phyloP scores from a whole-genome alignment of 2,113 vertebrate genomes.

The Lepidothrix coronata region DNA sequence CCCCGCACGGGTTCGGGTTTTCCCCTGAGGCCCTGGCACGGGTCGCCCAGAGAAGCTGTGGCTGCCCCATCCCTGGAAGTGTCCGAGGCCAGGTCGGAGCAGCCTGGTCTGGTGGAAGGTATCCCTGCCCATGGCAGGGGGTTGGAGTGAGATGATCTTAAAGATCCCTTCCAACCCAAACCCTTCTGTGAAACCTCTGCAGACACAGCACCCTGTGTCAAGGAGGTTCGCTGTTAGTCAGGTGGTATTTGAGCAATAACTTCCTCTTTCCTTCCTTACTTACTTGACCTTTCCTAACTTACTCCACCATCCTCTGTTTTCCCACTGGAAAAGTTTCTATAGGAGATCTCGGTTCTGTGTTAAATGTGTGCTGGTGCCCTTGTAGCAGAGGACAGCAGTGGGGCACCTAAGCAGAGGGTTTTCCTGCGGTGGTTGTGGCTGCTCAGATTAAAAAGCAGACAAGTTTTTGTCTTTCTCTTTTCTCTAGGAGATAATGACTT shows the following conservation, averaged over 20 bases:
- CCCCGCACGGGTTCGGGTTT: not conserved
- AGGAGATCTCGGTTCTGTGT: no score
- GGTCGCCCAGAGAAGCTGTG: not conserved
- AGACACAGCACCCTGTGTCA: fast-evolving
- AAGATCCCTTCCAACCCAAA: not conserved
- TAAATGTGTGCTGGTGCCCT: not conserved
- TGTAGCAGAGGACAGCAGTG: not conserved
- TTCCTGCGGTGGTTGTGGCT: not conserved
- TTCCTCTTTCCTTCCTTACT: not conserved
- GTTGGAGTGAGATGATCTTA: not conserved
- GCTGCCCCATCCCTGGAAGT: not conserved
- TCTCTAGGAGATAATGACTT: constrained; percentile 30
- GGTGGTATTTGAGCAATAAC: not conserved
- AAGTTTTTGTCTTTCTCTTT: constrained; percentile 27
- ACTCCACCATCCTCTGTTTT: fast-evolving
- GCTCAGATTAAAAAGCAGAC: not conserved
- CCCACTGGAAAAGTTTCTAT: fast-evolving
- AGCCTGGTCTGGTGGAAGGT: fast-evolving
- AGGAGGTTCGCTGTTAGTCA: not conserved
- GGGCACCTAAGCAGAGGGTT: fast-evolving
- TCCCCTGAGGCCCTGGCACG: not conserved
- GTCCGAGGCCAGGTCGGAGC: fast-evolving
- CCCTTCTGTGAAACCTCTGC: not conserved
- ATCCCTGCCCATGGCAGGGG: not conserved
- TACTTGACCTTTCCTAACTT: not conserved